Percentiles rank a stretch among this genome's conserved stretches.
phyloP scores from a whole-genome alignment of 2,888 invertebrate species.

The Chloroclystis v-ata region DNA sequence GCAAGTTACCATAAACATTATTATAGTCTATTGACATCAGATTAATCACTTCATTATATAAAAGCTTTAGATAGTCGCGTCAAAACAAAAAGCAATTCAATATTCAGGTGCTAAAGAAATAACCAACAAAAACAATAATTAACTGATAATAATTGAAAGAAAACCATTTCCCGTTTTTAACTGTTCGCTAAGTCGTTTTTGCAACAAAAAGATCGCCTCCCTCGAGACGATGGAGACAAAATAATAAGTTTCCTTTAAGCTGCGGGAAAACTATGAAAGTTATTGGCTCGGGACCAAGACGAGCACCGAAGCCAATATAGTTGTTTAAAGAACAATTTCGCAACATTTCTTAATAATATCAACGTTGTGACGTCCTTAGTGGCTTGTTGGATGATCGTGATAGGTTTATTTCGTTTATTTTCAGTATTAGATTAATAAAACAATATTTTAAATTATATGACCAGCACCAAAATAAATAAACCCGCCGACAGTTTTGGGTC shows the following conservation, averaged over 20 bases:
- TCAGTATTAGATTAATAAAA: too few species aligned
- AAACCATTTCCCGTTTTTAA: conserved; percentile 23
- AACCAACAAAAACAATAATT: conserved; percentile 6
- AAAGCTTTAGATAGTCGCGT: too few species aligned
- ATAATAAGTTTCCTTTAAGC: conserved; percentile 34
- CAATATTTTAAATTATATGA: too few species aligned
- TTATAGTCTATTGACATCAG: too few species aligned
- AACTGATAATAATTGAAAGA: conserved; percentile 16
- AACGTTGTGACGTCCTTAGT: too few species aligned
- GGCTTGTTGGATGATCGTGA: too few species aligned
- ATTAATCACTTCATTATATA: too few species aligned
- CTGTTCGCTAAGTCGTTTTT: conserved; percentile 26
- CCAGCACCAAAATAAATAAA: too few species aligned
- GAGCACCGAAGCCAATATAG: conserved; percentile 22
- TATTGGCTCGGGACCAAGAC: conserved; percentile 31
- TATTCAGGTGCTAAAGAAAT: neutral
- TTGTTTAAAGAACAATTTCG: conserved; percentile 26
- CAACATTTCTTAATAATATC: conserved; percentile 16
- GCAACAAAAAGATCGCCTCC: conserved; percentile 26
- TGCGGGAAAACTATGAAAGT: conserved; percentile 26
- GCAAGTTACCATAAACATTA: too few species aligned
- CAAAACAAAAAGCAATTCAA: too few species aligned
- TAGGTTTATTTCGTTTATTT: too few species aligned
- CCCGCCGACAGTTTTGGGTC: too few species aligned
- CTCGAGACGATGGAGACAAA: conserved; percentile 28